Evolutionary conservation across 2,113 vertebrate genomes (phyloP), one percentile per base, ranked within the genome.

Genomic region (Eupsittula cactorum): DNA sequence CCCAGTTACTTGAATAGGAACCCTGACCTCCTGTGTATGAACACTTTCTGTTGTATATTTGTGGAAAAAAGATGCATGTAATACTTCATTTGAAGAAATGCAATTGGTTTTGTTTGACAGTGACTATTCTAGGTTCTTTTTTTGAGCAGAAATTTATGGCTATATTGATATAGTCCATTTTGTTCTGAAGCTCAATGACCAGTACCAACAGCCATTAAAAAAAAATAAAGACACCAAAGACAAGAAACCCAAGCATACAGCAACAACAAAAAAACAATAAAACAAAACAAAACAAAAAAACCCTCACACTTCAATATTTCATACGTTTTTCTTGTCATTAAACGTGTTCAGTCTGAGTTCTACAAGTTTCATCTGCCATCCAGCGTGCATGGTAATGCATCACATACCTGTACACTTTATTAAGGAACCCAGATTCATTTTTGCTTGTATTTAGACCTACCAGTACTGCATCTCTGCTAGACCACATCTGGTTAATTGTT

Each of bases 41-140:
- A 44, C 18, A 25, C 1, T 14, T 16, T 37, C 24, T 64, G 25
- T 23, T 13, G 1, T n/a, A 2, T 7, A 29, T 27, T 47, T 90
- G 7, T 31, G 64, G 19, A 5, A 69, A 37, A 41, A 44, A 2
- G 8, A 5, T 1, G 1, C 1, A 1, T 20, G 10, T 35, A 76
- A 33, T 42, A 25, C 2, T 37, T 23, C 21, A 23, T 24, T 42
- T 14, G 10, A 13, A 13, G 5, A 67, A 88, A 74, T 39, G 3
- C 3, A 77, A 29, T 74, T 41, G 28, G 41, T 46, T 95, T 92
- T 35, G 7, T 70, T 86, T 86, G 42, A 81, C 13, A 42, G 6
- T 25, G 9, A 53, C 2, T 53, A 25, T 63, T 71, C 75, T 15
- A n/a, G 5, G 6, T 13, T 65, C 11, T 67, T 67, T 81, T 60